phyloP scores from a whole-genome alignment of 2,888 invertebrate genomes.

The Lasioglossum marginatum region DNA sequence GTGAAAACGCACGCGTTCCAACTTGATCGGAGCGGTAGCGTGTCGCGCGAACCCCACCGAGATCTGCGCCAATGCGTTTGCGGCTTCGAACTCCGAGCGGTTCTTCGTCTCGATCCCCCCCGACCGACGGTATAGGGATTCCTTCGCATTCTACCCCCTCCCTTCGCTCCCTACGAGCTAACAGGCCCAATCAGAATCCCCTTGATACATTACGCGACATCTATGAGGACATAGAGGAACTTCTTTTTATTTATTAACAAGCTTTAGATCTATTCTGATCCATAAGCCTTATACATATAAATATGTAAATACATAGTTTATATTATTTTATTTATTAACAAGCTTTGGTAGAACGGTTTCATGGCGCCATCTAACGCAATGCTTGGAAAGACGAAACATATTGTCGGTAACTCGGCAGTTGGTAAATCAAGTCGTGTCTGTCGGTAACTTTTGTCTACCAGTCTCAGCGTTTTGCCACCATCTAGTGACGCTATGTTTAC shows the following conservation, averaged over 20 bases:
- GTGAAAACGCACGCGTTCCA: constrained; percentile 46
- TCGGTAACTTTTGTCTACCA: neutral
- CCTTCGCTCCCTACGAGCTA: neutral
- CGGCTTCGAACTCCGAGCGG: constrained; percentile 54
- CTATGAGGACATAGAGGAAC: neutral
- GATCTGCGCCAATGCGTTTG: constrained; percentile 61
- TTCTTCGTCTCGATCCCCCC: constrained; percentile 40
- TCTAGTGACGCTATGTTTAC: neutral
- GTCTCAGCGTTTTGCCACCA: neutral
- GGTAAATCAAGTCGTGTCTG: neutral
- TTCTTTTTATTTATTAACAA: too few species aligned
- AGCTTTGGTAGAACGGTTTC: neutral
- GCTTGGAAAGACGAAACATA: neutral
- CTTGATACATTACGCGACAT: neutral
- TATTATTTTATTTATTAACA: too few species aligned
- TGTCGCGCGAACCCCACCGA: constrained; percentile 54
- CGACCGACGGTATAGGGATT: constrained; percentile 11
- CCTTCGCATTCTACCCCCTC: neutral
- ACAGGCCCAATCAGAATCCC: neutral
- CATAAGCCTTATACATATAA: too few species aligned
- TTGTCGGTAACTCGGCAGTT: too few species aligned
- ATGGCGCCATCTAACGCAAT: neutral
- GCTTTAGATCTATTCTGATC: too few species aligned
- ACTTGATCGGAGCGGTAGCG: constrained; percentile 41
- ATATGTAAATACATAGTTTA: too few species aligned